A percentile compares a stretch with the other conserved stretches of the same genome.
Conservation (phyloP, 2,797 vertebrate genomes). For the Zalophus californianus region DNA sequence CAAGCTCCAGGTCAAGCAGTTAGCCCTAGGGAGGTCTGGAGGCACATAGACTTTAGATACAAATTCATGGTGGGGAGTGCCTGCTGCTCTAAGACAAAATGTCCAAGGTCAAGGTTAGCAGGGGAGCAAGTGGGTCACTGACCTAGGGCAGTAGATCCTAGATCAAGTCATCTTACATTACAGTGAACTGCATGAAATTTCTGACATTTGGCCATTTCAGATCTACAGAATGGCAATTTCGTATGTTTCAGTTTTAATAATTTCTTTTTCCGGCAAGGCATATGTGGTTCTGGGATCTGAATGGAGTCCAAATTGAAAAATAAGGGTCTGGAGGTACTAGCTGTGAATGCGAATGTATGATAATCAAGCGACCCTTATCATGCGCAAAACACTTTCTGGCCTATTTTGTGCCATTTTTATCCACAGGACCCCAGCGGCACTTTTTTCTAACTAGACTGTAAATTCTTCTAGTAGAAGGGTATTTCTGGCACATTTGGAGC, state of each 20-base stretch:
- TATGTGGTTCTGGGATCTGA: not conserved
- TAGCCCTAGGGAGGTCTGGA: not conserved
- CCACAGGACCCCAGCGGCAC: not conserved
- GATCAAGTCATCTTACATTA: not conserved
- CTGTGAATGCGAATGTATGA: not conserved
- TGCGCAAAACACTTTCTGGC: not conserved
- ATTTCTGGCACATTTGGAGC: constrained; percentile 54
- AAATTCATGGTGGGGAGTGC: not conserved
- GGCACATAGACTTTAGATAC: not conserved
- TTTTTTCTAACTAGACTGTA: constrained; percentile 24
- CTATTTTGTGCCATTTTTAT: not conserved
- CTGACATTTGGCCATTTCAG: not conserved
- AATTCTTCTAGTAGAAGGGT: not conserved
- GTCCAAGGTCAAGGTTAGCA: not conserved
- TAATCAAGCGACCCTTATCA: constrained; percentile 35
- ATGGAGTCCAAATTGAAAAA: constrained; percentile 6
- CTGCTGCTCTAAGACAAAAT: not conserved
- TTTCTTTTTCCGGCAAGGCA: not conserved
- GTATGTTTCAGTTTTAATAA: not conserved
- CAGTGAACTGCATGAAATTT: not conserved
- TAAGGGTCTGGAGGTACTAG: not conserved
- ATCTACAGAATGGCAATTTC: not conserved
- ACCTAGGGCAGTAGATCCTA: not conserved
- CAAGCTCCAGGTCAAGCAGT: not conserved
- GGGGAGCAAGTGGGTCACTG: not conserved